Conservation (phyloP, 2,797 vertebrate species). For the Acipenser transmontanus region DNA sequence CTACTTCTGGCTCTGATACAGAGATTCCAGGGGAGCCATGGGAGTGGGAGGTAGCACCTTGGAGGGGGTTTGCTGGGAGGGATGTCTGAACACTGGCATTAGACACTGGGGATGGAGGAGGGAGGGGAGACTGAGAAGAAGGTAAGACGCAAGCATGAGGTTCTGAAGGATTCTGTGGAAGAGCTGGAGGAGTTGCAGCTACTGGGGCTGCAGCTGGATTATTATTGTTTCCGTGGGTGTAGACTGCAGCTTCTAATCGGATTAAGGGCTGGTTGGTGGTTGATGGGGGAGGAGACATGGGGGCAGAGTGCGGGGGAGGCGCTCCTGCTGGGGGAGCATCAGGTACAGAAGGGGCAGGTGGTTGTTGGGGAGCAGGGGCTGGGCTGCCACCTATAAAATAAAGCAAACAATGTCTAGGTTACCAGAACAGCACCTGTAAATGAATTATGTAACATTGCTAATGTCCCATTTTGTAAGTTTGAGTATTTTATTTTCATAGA, state of each 20-base stretch:
- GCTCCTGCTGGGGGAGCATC: conserved; percentile 10
- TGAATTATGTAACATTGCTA: not conserved
- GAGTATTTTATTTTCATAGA: no score
- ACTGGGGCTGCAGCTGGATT: no score
- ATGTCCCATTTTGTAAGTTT: not conserved
- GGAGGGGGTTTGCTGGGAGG: conserved; percentile 11
- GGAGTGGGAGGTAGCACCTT: conserved; percentile 29
- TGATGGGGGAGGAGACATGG: conserved; percentile 15
- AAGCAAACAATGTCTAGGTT: conserved; percentile 17
- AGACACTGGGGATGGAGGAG: not conserved
- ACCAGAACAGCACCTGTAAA: not conserved
- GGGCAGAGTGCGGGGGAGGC: conserved; percentile 12
- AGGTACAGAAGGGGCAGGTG: not conserved
- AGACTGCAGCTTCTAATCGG: no score
- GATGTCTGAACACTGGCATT: not conserved
- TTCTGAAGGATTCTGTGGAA: conserved; percentile 11
- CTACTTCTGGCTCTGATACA: not conserved
- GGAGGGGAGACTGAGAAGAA: not conserved
- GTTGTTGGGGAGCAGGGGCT: not conserved
- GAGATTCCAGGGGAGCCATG: not conserved
- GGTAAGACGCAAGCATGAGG: conserved; percentile 9
- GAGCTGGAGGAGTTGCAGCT: no score
- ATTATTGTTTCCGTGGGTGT: no score
- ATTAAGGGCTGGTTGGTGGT: no score
- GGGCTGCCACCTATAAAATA: not conserved